Evolutionary conservation across 2,113 vertebrate genomes (phyloP).

Genomic region (Dissostichus mawsoni): DNA sequence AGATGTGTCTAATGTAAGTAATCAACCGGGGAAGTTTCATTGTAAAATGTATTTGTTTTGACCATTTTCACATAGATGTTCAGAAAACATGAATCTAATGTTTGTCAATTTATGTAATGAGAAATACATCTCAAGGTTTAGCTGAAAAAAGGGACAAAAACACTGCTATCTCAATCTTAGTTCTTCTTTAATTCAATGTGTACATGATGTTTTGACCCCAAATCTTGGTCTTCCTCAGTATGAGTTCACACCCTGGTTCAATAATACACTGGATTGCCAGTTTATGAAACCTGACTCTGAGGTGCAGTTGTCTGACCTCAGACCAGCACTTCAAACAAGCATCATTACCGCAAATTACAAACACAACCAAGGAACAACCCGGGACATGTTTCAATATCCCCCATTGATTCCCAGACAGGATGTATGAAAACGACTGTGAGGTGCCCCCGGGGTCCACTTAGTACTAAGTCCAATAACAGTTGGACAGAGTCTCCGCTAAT

Average conservation of each 20-base stretch:
- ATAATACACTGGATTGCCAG: background rate
- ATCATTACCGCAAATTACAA: conserved; percentile 53
- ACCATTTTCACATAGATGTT: background rate
- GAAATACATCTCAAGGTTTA: background rate
- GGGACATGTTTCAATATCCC: conserved; percentile 67
- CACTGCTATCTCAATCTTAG: background rate
- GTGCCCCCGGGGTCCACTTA: conserved; percentile 71
- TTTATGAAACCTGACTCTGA: conserved; percentile 5
- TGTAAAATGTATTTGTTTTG: too few species aligned
- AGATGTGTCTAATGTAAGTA: too few species aligned
- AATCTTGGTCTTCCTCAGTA: background rate
- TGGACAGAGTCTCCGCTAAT: conserved; percentile 63
- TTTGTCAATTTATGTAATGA: background rate
- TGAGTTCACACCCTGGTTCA: background rate
- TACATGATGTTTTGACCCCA: background rate
- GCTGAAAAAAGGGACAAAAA: background rate
- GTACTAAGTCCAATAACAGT: conserved; percentile 71
- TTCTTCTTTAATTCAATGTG: background rate
- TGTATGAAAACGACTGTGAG: conserved; percentile 59
- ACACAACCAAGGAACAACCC: conserved; percentile 27
- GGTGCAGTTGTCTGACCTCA: conserved; percentile 31
- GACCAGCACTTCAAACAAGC: conserved; percentile 23
- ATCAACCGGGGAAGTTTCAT: too few species aligned
- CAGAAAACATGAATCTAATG: background rate
- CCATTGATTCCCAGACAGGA: conserved; percentile 67